Evolutionary conservation across 2,113 vertebrate genomes (phyloP).

Genomic region (Lepidiolamprologus cunningtoni): DNA sequence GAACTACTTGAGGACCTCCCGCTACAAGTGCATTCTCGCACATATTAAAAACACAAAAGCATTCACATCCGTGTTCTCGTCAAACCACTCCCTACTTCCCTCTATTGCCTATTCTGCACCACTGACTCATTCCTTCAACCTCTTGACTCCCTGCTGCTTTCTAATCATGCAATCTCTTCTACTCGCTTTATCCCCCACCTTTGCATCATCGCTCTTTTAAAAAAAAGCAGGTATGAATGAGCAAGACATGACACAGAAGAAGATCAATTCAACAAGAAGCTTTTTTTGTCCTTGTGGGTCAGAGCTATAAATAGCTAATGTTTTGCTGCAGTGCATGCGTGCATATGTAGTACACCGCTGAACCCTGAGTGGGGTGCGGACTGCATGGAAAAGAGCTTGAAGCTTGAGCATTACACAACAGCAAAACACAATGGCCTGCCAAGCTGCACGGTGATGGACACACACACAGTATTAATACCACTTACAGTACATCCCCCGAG

Average conservation of each 20-base stretch:
- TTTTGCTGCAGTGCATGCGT: constrained; percentile 38
- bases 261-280: constrained; percentile 5
- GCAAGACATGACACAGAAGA: neutral
- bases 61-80: neutral
- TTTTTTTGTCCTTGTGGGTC: constrained; percentile 23
- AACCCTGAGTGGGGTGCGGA: constrained; percentile 1
- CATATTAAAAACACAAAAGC: neutral
- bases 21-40: neutral
- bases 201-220: neutral
- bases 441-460: neutral
- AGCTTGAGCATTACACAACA: constrained; percentile 11
- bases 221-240: neutral
- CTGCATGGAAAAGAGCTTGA: constrained; percentile 12
- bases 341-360: constrained; percentile 5
- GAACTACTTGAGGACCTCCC: neutral
- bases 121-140: constrained; percentile 29
- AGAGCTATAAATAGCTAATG: constrained; percentile 48
- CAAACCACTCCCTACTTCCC: constrained; percentile 25
- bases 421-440: neutral
- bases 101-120: neutral
- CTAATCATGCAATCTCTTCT: neutral
- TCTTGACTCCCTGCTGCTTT: neutral
- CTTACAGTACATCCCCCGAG: neutral
- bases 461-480: neutral
- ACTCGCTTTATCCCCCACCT: neutral